Evolutionary conservation across 2,797 vertebrate species (phyloP).

Genomic region (Monodelphis domestica): DNA sequence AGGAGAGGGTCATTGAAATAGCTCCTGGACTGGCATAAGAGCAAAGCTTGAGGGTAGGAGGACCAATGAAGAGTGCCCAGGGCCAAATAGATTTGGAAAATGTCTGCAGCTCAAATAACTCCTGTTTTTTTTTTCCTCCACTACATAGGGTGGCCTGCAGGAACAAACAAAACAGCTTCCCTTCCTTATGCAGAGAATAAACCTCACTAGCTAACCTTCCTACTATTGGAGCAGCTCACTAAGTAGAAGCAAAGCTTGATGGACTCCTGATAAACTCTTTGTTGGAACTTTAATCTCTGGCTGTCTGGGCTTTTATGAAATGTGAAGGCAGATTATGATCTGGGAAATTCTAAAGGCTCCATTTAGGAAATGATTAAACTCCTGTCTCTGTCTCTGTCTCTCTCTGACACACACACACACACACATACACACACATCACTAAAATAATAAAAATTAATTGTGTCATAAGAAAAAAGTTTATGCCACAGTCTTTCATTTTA

Average conservation of each 20-base stretch:
- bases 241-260: constrained; percentile 76
- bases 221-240: constrained; percentile 63
- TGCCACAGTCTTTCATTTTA: constrained; percentile 57
- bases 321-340: constrained; percentile 74
- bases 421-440: not conserved
- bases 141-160: constrained; percentile 36
- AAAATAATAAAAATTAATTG: constrained; percentile 69
- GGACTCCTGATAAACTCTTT: constrained; percentile 79
- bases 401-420: too few relatives aligned
- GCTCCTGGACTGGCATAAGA: not conserved
- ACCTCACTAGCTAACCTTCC: not conserved
- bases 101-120: not conserved
- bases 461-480: constrained; percentile 69
- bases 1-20: not conserved
- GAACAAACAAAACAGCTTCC: not conserved
- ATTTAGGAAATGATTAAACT: constrained; percentile 72
- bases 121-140: not conserved
- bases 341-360: constrained; percentile 53
- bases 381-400: not conserved
- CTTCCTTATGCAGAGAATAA: constrained; percentile 1
- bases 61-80: not conserved
- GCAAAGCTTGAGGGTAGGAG: not conserved
- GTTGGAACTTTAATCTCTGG: constrained; percentile 81
- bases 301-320: constrained; percentile 70
- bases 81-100: not conserved